Base-by-base conservation (phyloP, 2,888 invertebrate genomes). In the Miltochrista miniata region DNA sequence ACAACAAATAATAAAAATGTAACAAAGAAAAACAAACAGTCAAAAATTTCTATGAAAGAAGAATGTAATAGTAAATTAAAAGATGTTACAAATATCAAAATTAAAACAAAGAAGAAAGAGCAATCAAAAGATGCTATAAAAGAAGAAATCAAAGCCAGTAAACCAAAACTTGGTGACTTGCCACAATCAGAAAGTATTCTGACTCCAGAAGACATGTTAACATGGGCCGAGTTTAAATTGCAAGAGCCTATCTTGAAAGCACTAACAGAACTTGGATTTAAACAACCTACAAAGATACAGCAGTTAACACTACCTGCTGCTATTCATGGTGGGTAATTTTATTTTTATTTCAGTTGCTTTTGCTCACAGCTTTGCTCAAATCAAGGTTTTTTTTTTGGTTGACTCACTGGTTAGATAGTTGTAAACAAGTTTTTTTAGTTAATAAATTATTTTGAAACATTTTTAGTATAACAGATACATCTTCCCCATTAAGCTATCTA, bases 211-310 rank as follows among this genome's bases (percentile, higher is more conserved):
- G 90, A 93, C 64, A 87, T 93, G 85, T 73, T 93, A 62, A 91
- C 93, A 0, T 96, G 96, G 96, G 92, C 92, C 7, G 92, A 92
- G 44, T 92, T 95, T 51, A 95, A 95, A 66, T 93, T 98, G 10
- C 95, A 96, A 0, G 88, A 93, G 2, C 81, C 92, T 2, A 93
- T 99, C 49, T 76, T 98, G 33, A 93, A 92, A 70, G 96, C 97
- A 0, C 80, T 99, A 0, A 90, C 93, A 11, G 96, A 96, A 53
- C 92, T 95, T 62, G 94, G 95, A 0, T 98, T 98, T 80, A 90
- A 90, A 36, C 89, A 93, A 15, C 99, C 99, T 0, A 99, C 99
- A 0, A 93, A 95, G 68, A 99, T 99, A 73, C 99, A 99, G 82
- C 90, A 93, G 14, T 76, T 96, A 54, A 94, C 96, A 0, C 86